Base-by-base conservation (phyloP, 2,888 invertebrate genomes). In the Poecilus cupreus region DNA sequence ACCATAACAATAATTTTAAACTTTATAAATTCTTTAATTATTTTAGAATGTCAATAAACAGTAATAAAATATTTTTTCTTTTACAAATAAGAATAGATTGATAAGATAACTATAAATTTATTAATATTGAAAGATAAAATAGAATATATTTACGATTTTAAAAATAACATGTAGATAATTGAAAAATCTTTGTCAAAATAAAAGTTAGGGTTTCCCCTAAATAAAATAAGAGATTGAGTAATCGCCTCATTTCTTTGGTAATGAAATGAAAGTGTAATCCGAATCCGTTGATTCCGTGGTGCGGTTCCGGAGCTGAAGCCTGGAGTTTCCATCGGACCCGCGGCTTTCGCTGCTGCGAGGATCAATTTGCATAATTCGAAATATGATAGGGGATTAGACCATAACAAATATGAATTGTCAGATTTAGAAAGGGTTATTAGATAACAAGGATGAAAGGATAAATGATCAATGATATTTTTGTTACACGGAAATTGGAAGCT, bases 381-480 rank as follows among this genome's bases (percentile, higher is more conserved):
- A 80, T 80, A 51, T 80, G 80, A 80, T 39, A 80, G 54, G 49
- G 46, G 60, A 64, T 64, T 64, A 54, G 43, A 72, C 39, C 26
- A 10, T 80, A 80, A 80, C 80, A 80, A 80, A 80, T 70, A 80
- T 80, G 72, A 80, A 80, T 70, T 80, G 80, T 80, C 70, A 70
- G 80, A 78, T 78, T 64, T 78, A 39, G 77, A 22, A 64, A 64
- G 64, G 43, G 64, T 64, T 57, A 78, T 78, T 78, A 78, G 43
- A 60, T 60, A 60, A 60, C 60, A 43, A 46, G 64, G 60, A 43
- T 64, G 18, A 57, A 78, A 43, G 49, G 78, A 64, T 78, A 78
- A 78, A 78, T 43, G 64, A 78, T 78, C 26, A 24, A 6, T 11
- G 13, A 13, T 26, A 22, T 13, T 26, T 60, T 60, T 60, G 22